Evolutionary conservation across 92 coral and sea anemone genomes (phyloP).

Genomic region (Blastomussa wellsi): DNA sequence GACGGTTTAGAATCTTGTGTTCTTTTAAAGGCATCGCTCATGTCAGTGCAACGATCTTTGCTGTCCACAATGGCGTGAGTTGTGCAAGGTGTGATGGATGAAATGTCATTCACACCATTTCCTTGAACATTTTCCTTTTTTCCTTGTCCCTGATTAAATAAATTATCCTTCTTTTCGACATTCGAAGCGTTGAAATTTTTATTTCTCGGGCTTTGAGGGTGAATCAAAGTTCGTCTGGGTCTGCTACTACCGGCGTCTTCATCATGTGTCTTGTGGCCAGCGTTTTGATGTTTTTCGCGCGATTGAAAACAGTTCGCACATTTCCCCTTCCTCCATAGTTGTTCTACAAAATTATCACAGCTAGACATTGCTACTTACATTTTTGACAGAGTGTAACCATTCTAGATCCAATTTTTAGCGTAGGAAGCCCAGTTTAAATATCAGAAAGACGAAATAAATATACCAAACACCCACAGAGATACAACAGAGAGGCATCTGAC

Average conservation of each 20-base stretch:
- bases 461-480: constrained; percentile 29
- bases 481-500: too few relatives aligned
- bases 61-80: background rate
- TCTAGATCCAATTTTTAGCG: background rate
- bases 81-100: constrained; percentile 16
- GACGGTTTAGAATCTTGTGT: constrained; percentile 18
- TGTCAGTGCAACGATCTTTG: background rate
- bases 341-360: constrained; percentile 83
- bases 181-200: background rate
- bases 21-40: constrained; percentile 8
- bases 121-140: constrained; percentile 6
- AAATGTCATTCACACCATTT: constrained; percentile 8
- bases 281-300: constrained; percentile 49
- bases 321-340: constrained; percentile 89
- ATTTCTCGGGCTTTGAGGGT: constrained; percentile 12
- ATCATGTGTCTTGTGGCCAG: background rate
- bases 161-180: constrained; percentile 2
- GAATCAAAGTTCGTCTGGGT: constrained; percentile 5
- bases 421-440: constrained; percentile 22
- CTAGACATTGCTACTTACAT: constrained; percentile 59
- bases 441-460: constrained; percentile 32
- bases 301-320: constrained; percentile 88
- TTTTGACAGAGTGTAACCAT: background rate
- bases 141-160: background rate
- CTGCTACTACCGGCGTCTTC: constrained; percentile 7